Evolutionary conservation across 1,140 invertebrate genomes (phyloP), one percentile per base, ranked within the genome.

Genomic region (Bicyclus anynana): DNA sequence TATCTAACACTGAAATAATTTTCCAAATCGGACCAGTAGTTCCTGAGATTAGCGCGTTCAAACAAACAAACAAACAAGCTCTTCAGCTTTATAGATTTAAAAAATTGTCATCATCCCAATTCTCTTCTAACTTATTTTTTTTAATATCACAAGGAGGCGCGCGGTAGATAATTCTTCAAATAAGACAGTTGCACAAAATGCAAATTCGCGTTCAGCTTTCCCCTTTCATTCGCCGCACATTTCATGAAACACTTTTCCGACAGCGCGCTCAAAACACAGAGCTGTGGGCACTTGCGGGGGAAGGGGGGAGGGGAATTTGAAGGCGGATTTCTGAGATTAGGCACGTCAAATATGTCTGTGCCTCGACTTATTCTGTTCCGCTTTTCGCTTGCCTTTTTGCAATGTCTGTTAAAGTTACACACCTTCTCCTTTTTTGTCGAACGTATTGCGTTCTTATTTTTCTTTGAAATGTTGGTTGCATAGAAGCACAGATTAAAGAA

Each of bases 311-410:
- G n/a, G n/a, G n/a, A n/a, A n/a, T n/a, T 62, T 65, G 54, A 60
- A 58, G 56, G 56, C 61, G 65, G 69, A 75, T 77, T 79, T 73
- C 40, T 42, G 63, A 76, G 77, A 80, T 80, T 80, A 77, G 65
- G 66, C 67, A 76, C 74, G 72, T 76, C 69, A 67, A 69, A 70
- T 74, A 75, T 75, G 74, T 76, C 74, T 69, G 72, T 71, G 69
- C 62, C 50, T 53, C 57, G 52, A 54, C 58, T 60, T 60, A 60
- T 44, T 52, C 29, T 21, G 40, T 51, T 51, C 18, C 17, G 40
- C 40, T n/a, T 20, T 20, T 18, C 18, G 20, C 40, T 0, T 44
- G 40, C 29, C 4, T 44, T 44, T 44, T 20, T 12, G 40, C 9
- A 44, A 20, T 1, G 2, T 12, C 14, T 12, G 16, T 20, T 33